Percentiles rank a stretch among this genome's conserved stretches.
Evolutionary conservation across 2,888 invertebrate genomes (phyloP).

Genomic region (Monoplex corrugatus): DNA sequence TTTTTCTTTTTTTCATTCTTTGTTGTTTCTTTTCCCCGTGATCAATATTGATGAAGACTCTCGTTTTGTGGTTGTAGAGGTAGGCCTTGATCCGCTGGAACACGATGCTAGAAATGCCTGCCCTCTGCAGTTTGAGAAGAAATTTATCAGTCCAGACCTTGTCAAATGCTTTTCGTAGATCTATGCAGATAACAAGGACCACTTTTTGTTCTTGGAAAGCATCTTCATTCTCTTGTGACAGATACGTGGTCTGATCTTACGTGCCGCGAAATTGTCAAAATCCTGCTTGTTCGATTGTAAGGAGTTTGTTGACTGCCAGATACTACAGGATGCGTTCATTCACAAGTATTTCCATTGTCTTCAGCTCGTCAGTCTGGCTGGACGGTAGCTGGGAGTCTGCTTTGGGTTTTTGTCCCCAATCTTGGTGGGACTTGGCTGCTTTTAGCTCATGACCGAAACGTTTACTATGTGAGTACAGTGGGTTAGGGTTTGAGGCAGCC

Average conservation of each 20-base stretch:
- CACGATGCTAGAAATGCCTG: conserved; percentile 5
- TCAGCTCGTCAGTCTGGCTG: too few species aligned
- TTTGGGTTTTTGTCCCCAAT: too few species aligned
- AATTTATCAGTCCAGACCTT: conserved; percentile 39
- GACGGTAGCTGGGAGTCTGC: too few species aligned
- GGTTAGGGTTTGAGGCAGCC: too few species aligned
- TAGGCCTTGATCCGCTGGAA: conserved; percentile 5
- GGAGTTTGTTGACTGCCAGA: too few species aligned
- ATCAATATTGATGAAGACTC: too few species aligned
- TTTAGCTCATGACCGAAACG: too few species aligned
- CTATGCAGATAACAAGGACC: not conserved
- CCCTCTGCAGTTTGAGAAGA: conserved; percentile 30
- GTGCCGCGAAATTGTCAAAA: conserved; percentile 32
- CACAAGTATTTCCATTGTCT: too few species aligned
- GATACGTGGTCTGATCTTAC: conserved; percentile 31
- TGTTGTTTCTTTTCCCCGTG: too few species aligned
- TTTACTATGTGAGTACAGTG: not conserved
- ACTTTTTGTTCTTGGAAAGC: conserved; percentile 24
- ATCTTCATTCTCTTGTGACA: conserved; percentile 21
- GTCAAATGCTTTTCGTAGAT: conserved; percentile 24
- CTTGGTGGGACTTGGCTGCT: too few species aligned
- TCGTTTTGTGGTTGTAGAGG: conserved; percentile 35
- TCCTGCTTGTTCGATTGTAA: too few species aligned
- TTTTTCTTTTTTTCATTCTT: not conserved
- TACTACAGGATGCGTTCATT: too few species aligned